These are phyloP conservation scores for Malaclemys terrapin DNA, from an alignment of 2,113 vertebrate species.

Conservation along the genomic window DNA sequence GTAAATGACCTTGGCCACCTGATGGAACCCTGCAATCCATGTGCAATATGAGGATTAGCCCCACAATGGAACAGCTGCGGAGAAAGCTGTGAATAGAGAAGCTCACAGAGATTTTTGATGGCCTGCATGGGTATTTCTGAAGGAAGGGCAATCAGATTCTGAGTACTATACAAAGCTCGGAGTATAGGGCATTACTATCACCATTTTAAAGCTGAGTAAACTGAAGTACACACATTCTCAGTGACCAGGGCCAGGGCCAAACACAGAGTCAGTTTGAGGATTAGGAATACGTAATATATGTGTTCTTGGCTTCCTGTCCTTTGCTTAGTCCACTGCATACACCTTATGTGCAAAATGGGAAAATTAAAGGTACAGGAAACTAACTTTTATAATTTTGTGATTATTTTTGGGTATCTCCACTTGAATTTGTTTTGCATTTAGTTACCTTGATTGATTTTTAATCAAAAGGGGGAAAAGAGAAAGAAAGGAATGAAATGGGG, in stretches of 20 bases:
- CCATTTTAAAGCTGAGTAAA: not conserved
- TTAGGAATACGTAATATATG: not conserved
- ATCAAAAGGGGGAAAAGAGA: not conserved
- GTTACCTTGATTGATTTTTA: not conserved
- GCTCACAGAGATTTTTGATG: not conserved
- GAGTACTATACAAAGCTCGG: not conserved
- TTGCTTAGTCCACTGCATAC: not conserved
- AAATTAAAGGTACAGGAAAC: not conserved
- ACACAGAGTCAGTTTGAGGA: not conserved
- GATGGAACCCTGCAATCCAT: not conserved
- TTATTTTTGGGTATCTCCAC: not conserved
- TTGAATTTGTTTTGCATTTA: not conserved
- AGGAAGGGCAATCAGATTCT: slow-evolving; percentile 6
- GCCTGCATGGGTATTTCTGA: slow-evolving; percentile 9
- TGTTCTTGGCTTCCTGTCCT: not conserved
- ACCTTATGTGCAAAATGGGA: not conserved
- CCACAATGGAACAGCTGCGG: not conserved
- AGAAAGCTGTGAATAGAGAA: not conserved
- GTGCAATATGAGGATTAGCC: not conserved
- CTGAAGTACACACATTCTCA: not conserved
- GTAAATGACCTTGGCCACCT: not conserved
- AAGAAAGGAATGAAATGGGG: not conserved
- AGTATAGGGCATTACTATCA: slow-evolving; percentile 27
- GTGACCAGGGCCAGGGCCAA: not conserved
- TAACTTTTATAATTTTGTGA: not conserved